Base-by-base conservation (phyloP, 1,140 invertebrate species). In the Drosophila parvula region DNA sequence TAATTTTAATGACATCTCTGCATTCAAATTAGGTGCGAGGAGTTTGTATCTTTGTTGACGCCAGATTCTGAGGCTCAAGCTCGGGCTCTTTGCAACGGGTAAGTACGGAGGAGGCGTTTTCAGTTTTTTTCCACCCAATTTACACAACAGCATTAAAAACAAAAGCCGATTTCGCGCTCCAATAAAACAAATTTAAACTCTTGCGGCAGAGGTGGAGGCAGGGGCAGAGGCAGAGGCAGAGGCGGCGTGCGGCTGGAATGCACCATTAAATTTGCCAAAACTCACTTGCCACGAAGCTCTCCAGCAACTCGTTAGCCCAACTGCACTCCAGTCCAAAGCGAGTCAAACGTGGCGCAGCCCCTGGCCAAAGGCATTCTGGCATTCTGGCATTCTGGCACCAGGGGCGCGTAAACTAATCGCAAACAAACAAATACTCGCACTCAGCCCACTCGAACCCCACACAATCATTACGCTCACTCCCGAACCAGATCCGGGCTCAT, bases 11-110 rank as follows among this genome's bases (percentile, higher is more conserved):
- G 75, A 55, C 51, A 61, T 80, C 73, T 86, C 53, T 69, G 63
- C 57, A 83, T 86, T 83, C 51, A 76, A 76, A 86, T 74, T 88
- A 86, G 82, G 79, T 82, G 83, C 79, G 59, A 76, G 83, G 48
- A 73, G 79, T 43, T 79, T 83, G 74, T 86, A 86, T 79, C 78
- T 86, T 38, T 88, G 83, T 75, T 86, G 65, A 85, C 44, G 22
- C 44, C 64, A 32, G 43, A 71, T 70, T 38, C 65, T n/a, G 61
- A 12, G 18, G 34, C 41, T 38, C 12, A 14, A 32, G 7, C 40
- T 38, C 22, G 11, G 30, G 36, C 47, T 16, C n/a, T 40, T 14
- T 3, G 0, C 8, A 8, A 10, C 14, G 28, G 50, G 69, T 73
- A 71, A 59, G 69, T 73, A 56, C 8, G 22, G 22, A 36, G 27